Evolutionary conservation across 2,113 vertebrate species (phyloP).

Genomic region (Melanerpes aurifrons): DNA sequence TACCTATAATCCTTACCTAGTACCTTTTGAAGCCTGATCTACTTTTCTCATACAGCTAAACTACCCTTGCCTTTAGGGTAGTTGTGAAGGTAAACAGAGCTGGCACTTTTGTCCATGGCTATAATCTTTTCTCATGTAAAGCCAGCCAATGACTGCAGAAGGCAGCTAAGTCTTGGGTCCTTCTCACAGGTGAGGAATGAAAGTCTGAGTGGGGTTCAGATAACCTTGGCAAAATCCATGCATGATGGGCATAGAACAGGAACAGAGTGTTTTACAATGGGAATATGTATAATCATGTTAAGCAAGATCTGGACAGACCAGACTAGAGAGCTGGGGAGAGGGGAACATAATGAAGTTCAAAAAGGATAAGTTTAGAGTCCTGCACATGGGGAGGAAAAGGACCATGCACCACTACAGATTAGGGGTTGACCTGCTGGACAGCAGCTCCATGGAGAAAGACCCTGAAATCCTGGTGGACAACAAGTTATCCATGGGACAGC

Average conservation of each 20-base stretch:
- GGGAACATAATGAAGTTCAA: too few species aligned
- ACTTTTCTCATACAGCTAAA: background rate
- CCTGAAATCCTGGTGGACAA: too few species aligned
- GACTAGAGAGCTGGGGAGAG: too few species aligned
- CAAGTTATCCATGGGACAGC: too few species aligned
- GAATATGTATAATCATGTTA: background rate
- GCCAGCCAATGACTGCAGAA: background rate
- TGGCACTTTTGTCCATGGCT: accelerated
- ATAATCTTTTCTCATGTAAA: background rate
- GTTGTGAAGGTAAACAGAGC: background rate
- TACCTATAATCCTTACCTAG: background rate
- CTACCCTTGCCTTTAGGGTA: background rate
- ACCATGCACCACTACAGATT: too few species aligned
- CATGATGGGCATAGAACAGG: background rate
- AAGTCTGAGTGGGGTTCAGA: background rate
- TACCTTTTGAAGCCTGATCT: background rate
- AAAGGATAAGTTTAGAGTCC: too few species aligned
- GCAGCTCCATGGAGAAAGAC: too few species aligned
- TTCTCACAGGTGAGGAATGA: background rate
- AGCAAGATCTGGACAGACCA: too few species aligned
- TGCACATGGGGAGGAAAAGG: too few species aligned
- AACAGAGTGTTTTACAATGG: background rate
- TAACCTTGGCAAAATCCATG: accelerated
- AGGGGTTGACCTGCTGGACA: too few species aligned
- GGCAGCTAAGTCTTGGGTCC: background rate